Evolutionary conservation across 2,797 vertebrate genomes (phyloP).

Genomic region (Pangasius larnaudii): DNA sequence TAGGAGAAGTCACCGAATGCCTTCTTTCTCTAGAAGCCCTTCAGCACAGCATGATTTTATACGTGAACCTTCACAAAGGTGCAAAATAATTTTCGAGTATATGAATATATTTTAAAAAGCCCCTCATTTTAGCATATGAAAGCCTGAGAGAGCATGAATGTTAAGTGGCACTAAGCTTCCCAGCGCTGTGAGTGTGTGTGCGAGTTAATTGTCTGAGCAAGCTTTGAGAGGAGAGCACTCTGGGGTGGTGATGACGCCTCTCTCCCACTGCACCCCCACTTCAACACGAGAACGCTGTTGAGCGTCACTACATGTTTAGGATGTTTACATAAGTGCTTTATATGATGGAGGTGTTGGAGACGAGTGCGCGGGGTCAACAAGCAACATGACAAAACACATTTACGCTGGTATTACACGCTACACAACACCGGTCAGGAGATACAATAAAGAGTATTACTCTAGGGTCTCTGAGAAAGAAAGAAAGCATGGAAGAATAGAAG

Average conservation of each 20-base stretch:
- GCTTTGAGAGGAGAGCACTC: slow-evolving; percentile 25
- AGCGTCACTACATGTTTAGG: slow-evolving; percentile 15
- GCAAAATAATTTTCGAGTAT: neutral
- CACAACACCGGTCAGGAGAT: neutral
- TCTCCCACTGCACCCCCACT: neutral
- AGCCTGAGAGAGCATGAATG: slow-evolving; percentile 14
- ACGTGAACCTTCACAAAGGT: neutral
- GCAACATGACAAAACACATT: neutral
- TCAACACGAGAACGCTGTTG: neutral
- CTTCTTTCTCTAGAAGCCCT: slow-evolving; percentile 1
- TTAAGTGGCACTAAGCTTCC: slow-evolving; percentile 32
- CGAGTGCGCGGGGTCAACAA: neutral
- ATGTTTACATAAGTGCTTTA: slow-evolving; percentile 30
- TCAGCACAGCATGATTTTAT: neutral
- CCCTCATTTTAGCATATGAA: slow-evolving; percentile 15
- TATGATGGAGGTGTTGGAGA: slow-evolving; percentile 8
- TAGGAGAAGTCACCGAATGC: neutral
- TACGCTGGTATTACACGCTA: neutral
- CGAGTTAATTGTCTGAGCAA: slow-evolving; percentile 31
- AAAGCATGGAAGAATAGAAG: neutral
- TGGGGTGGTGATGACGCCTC: neutral
- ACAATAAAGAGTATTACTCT: too few species aligned
- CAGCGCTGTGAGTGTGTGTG: neutral
- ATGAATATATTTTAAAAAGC: neutral
- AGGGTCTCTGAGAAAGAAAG: too few species aligned